Conservation (phyloP, 2,113 vertebrate species). For the Syngnathus scovelli region DNA sequence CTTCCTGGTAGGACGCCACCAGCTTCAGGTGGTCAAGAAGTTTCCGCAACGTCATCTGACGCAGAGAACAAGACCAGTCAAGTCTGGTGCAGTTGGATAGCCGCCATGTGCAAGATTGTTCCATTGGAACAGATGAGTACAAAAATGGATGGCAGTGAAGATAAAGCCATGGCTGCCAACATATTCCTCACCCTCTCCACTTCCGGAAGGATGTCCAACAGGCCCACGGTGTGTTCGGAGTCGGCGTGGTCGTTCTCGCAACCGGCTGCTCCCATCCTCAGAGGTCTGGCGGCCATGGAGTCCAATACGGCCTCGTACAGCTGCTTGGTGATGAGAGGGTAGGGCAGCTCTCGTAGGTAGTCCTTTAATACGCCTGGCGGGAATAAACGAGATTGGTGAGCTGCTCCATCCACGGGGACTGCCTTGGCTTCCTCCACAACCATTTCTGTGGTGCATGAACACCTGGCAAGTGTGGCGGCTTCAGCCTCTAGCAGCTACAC, state of each 20-base stretch:
- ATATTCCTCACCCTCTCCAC: constrained; percentile 82
- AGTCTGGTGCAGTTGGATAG: no score
- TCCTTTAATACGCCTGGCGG: constrained; percentile 90
- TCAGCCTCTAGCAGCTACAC: constrained; percentile 38
- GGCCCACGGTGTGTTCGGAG: constrained; percentile 77
- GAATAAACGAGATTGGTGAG: not conserved
- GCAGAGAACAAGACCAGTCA: constrained; percentile 12
- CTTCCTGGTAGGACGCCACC: constrained; percentile 89
- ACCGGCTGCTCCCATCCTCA: constrained; percentile 77
- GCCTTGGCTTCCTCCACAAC: not conserved
- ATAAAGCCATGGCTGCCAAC: not conserved
- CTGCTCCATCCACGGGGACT: not conserved
- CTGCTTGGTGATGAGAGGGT: constrained; percentile 87
- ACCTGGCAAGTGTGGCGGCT: constrained; percentile 42
- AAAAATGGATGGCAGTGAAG: not conserved
- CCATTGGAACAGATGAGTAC: not conserved
- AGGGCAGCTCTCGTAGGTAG: constrained; percentile 92
- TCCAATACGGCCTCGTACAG: constrained; percentile 90
- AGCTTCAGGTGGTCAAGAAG: constrained; percentile 92
- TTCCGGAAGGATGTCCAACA: constrained; percentile 85
- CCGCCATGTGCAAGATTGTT: not conserved
- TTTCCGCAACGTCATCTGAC: constrained; percentile 85
- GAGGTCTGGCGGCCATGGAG: constrained; percentile 82
- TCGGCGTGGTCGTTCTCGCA: constrained; percentile 85
- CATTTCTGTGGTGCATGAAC: constrained; percentile 15